Percentiles rank a stretch among this genome's conserved stretches.
phyloP scores from a whole-genome alignment of 2,888 invertebrate species.

The Dorcus parallelipipedus region DNA sequence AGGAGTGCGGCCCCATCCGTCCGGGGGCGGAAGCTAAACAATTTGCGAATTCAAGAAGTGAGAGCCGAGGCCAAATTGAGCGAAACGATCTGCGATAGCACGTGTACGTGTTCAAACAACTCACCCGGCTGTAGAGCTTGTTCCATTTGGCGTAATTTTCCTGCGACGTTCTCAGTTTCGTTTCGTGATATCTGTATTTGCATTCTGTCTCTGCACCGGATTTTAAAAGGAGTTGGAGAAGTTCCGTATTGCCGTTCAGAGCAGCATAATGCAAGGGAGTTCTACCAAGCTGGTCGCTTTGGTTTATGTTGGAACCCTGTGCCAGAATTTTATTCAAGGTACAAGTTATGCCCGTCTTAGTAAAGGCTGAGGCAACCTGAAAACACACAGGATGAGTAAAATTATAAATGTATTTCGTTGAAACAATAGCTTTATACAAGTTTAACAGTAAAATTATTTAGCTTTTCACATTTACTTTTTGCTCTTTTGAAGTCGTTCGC shows the following conservation, averaged over 20 bases:
- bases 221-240: conserved; percentile 26
- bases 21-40: conserved; percentile 39
- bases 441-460: too few relatives aligned
- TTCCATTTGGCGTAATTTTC: conserved; percentile 26
- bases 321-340: conserved; percentile 16
- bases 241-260: conserved; percentile 33
- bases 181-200: conserved; percentile 17
- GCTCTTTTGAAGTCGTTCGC: too few relatives aligned
- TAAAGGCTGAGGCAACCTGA: conserved; percentile 26
- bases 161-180: conserved; percentile 15
- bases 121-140: conserved; percentile 21
- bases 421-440: too few relatives aligned
- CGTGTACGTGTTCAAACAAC: conserved; percentile 1
- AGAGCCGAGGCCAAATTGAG: too few relatives aligned
- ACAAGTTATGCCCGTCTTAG: conserved; percentile 18
- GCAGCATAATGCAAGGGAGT: conserved; percentile 42
- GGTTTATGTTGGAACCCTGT: conserved; percentile 22
- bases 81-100: background rate
- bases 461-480: too few relatives aligned
- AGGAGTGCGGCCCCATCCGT: conserved; percentile 43
- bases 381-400: background rate
- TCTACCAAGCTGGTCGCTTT: conserved; percentile 38
- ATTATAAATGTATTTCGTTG: too few relatives aligned
- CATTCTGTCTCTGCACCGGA: conserved; percentile 26
- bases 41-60: too few relatives aligned